These are phyloP conservation scores for Zaprionus gabonicus DNA, from an alignment of 1,140 invertebrate genomes.

Conservation along the genomic window DNA sequence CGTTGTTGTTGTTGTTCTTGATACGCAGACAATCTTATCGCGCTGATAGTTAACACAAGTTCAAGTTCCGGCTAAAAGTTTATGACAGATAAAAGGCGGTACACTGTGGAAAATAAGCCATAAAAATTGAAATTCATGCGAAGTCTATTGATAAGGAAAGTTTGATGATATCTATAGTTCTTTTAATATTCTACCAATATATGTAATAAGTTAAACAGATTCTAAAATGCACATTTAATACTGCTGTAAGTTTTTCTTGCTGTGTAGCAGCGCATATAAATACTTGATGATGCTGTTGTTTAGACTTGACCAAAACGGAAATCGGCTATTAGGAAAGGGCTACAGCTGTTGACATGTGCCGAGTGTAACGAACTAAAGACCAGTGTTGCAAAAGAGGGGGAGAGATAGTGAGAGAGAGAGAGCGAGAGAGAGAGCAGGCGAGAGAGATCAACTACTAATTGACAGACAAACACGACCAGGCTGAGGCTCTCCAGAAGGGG, in stretches of 20 bases:
- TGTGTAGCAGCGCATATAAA: conserved; percentile 33
- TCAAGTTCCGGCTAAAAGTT: conserved; percentile 24
- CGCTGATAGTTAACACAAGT: conserved; percentile 6
- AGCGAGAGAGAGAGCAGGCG: conserved; percentile 38
- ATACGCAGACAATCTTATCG: conserved; percentile 24
- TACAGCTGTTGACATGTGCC: conserved; percentile 51
- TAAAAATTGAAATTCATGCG: background rate
- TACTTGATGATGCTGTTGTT: conserved; percentile 53
- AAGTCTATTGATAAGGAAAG: background rate
- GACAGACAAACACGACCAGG: conserved; percentile 31
- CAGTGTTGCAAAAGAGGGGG: conserved; percentile 54
- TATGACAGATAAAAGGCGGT: background rate
- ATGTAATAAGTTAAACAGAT: background rate
- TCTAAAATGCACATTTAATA: background rate
- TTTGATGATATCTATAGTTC: background rate
- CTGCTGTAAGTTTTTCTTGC: background rate
- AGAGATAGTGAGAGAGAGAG: conserved; percentile 1
- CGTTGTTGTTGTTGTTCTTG: background rate
- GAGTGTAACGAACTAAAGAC: conserved; percentile 25
- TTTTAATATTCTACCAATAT: background rate
- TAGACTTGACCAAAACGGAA: conserved; percentile 61
- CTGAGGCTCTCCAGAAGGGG: background rate
- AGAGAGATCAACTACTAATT: conserved; percentile 42
- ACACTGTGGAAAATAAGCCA: background rate
- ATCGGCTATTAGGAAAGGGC: conserved; percentile 66